Percentiles rank a stretch among this genome's conserved stretches.
These are phyloP conservation scores for Zhengitettix transpicula DNA, from an alignment of 2,888 invertebrate genomes.

Conservation along the genomic window DNA sequence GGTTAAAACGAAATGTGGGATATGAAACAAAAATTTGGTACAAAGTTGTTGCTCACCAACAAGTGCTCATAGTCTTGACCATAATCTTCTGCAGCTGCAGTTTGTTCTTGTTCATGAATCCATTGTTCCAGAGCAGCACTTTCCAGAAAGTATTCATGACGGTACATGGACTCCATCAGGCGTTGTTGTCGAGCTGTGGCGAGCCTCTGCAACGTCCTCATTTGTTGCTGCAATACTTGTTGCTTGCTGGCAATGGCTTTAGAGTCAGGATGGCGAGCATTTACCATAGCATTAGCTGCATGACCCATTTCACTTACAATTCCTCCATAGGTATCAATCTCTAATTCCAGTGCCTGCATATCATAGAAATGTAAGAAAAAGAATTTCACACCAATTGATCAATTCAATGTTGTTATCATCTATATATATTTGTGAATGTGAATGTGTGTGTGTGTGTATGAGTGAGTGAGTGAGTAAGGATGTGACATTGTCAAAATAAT, in stretches of 20 bases:
- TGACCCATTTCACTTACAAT: conserved; percentile 87
- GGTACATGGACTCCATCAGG: conserved; percentile 78
- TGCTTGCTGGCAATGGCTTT: conserved; percentile 64
- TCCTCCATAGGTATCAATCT: conserved; percentile 79
- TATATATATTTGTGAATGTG: too few relatives aligned
- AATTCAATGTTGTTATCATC: too few relatives aligned
- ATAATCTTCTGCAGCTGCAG: conserved; percentile 82
- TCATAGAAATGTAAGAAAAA: too few relatives aligned
- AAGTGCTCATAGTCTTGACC: conserved; percentile 89
- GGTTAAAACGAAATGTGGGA: not conserved
- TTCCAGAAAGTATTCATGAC: conserved; percentile 82
- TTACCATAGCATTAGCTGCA: conserved; percentile 64
- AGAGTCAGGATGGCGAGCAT: conserved; percentile 66
- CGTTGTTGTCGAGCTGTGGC: conserved; percentile 66
- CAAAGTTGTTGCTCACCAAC: conserved; percentile 31
- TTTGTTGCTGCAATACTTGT: conserved; percentile 55
- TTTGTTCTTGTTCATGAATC: conserved; percentile 80
- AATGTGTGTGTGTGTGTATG: too few relatives aligned
- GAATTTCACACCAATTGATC: too few relatives aligned
- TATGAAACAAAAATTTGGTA: not conserved
- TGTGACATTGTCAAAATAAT: too few relatives aligned
- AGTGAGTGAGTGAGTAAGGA: too few relatives aligned
- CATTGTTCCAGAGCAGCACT: conserved; percentile 79
- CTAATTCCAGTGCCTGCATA: conserved; percentile 63
- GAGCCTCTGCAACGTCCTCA: conserved; percentile 62